A percentile compares a stretch with the other conserved stretches of the same genome.
phyloP scores from a whole-genome alignment of 2,113 vertebrate species.

The Balaeniceps rex region DNA sequence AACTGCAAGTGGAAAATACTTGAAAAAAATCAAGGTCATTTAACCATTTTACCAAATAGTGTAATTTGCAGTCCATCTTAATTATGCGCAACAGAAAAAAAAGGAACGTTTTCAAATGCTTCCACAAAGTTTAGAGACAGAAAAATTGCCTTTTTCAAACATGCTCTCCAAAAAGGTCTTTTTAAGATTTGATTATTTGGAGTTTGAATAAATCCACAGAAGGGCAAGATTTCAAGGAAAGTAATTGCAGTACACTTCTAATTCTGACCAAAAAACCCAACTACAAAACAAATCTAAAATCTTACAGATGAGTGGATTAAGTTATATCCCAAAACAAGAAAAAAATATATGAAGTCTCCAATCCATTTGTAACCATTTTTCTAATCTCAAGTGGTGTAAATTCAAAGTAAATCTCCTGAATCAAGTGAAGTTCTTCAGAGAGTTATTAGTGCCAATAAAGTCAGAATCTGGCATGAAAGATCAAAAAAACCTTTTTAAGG shows the following conservation, averaged over 20 bases:
- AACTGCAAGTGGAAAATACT: neutral
- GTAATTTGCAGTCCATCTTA: neutral
- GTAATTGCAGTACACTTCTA: neutral
- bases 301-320: neutral
- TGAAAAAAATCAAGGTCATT: neutral
- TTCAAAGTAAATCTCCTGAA: neutral
- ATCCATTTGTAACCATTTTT: neutral
- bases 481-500: neutral
- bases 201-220: neutral
- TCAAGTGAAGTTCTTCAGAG: neutral
- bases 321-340: neutral
- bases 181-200: neutral
- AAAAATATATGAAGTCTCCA: neutral
- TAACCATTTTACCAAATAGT: neutral
- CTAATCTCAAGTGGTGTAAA: neutral
- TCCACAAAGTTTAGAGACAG: neutral
- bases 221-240: neutral
- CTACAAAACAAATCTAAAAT: neutral
- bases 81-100: too few relatives aligned
- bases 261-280: neutral
- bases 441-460: neutral
- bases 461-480: neutral
- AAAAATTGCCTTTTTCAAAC: neutral
- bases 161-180: neutral
- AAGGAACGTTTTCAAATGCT: neutral